phyloP scores from a whole-genome alignment of 2,888 invertebrate species.

The Euplexia lucipara region DNA sequence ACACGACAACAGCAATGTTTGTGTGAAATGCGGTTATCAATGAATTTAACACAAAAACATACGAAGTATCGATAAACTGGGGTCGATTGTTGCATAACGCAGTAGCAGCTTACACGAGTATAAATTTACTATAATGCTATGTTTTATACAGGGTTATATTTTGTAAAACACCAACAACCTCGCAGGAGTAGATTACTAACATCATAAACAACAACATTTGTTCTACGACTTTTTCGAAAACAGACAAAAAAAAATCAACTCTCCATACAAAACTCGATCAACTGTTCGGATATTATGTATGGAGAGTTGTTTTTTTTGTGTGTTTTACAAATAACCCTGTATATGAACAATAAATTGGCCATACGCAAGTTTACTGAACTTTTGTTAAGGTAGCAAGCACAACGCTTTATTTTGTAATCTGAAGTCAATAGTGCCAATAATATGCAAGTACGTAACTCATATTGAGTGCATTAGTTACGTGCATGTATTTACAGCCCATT shows the following conservation, averaged over 20 bases:
- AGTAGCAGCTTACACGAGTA: constrained; percentile 23
- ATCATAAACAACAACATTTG: too few species aligned
- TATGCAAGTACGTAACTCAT: constrained; percentile 1
- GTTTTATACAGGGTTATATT: too few species aligned
- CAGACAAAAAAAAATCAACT: too few species aligned
- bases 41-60: constrained; percentile 55
- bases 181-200: too few species aligned
- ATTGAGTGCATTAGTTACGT: constrained; percentile 2
- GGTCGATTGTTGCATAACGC: constrained; percentile 53
- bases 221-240: too few species aligned
- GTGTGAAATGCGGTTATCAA: constrained; percentile 42
- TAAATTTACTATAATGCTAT: constrained; percentile 12
- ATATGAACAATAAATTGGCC: not conserved
- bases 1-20: constrained; percentile 44
- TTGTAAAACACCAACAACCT: too few species aligned
- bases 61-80: constrained; percentile 47
- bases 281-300: too few species aligned
- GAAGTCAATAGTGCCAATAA: not conserved
- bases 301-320: too few species aligned
- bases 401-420: not conserved
- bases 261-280: too few species aligned
- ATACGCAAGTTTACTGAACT: not conserved
- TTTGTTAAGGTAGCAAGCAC: not conserved
- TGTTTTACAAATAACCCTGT: too few species aligned
- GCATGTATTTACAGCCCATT: constrained; percentile 4